Percentiles rank a stretch among this genome's conserved stretches.
Conservation (phyloP, 2,797 vertebrate genomes). For the Esox masquinongy region DNA sequence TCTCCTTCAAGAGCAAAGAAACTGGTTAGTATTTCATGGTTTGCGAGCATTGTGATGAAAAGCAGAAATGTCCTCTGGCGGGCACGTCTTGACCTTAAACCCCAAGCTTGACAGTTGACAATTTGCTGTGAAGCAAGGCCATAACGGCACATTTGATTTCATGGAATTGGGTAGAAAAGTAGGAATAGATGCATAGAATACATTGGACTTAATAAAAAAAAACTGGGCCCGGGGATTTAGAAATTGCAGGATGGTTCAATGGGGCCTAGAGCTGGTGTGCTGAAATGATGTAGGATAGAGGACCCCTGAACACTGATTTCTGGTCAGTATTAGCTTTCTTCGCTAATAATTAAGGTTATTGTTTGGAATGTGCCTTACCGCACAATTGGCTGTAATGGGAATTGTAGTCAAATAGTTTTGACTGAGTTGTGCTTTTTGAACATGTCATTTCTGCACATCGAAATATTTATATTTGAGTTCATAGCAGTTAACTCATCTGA, state of each 20-base stretch:
- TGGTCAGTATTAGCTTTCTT: background rate
- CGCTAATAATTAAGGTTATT: background rate
- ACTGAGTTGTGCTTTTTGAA: background rate
- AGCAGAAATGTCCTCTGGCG: too few species aligned
- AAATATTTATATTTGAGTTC: conserved; percentile 4
- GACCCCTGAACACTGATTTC: background rate
- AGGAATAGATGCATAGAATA: too few species aligned
- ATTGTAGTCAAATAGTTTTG: background rate
- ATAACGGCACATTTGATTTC: too few species aligned
- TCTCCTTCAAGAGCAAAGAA: too few species aligned
- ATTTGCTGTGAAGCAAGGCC: too few species aligned
- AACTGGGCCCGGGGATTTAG: too few species aligned
- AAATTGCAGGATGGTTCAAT: background rate
- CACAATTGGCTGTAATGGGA: conserved; percentile 3
- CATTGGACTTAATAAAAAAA: too few species aligned
- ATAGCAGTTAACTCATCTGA: conserved; percentile 4
- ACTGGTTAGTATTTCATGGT: too few species aligned
- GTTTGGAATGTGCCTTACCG: background rate
- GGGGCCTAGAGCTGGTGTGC: background rate
- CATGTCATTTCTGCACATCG: conserved; percentile 13
- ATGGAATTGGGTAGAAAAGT: too few species aligned
- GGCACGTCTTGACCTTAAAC: too few species aligned
- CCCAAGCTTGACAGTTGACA: too few species aligned
- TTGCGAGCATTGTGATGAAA: too few species aligned
- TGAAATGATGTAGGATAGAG: background rate